Conservation (phyloP, 2,888 invertebrate genomes). For the Nycteola revayana region DNA sequence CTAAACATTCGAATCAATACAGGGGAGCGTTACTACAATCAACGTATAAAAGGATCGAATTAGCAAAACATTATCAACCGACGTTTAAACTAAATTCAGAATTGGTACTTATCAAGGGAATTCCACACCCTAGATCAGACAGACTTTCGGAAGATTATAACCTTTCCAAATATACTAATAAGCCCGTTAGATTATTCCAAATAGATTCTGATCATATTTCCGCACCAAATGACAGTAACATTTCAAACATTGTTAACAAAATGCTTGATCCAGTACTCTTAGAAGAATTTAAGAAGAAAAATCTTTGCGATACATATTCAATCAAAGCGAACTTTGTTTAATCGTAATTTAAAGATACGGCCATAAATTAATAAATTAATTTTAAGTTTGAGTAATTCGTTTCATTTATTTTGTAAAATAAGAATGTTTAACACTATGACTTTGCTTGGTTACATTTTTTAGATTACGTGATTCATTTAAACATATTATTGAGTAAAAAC, state of each 20-base stretch:
- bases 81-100: conserved; percentile 43
- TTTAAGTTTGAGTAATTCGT: too few relatives aligned
- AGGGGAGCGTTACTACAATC: conserved; percentile 34
- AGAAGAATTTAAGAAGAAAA: conserved; percentile 40
- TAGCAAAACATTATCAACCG: conserved; percentile 43
- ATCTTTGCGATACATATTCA: conserved; percentile 38
- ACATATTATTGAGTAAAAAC: too few relatives aligned
- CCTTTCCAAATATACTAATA: conserved; percentile 42
- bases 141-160: conserved; percentile 43
- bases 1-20: conserved; percentile 40
- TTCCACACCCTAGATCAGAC: conserved; percentile 27
- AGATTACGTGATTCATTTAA: too few relatives aligned
- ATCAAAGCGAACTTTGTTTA: conserved; percentile 2
- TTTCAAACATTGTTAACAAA: conserved; percentile 50
- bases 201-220: conserved; percentile 38
- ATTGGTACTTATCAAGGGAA: conserved; percentile 46
- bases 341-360: conserved; percentile 15
- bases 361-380: conserved; percentile 13
- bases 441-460: too few relatives aligned
- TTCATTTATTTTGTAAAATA: too few relatives aligned
- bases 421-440: too few relatives aligned
- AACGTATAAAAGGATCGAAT: conserved; percentile 37
- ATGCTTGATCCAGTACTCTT: conserved; percentile 32
- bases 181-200: conserved; percentile 41
- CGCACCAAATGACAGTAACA: conserved; percentile 38